These are phyloP conservation scores for Pycnomerus fuliginosus DNA, from an alignment of 2,888 invertebrate species.

Conservation along the genomic window DNA sequence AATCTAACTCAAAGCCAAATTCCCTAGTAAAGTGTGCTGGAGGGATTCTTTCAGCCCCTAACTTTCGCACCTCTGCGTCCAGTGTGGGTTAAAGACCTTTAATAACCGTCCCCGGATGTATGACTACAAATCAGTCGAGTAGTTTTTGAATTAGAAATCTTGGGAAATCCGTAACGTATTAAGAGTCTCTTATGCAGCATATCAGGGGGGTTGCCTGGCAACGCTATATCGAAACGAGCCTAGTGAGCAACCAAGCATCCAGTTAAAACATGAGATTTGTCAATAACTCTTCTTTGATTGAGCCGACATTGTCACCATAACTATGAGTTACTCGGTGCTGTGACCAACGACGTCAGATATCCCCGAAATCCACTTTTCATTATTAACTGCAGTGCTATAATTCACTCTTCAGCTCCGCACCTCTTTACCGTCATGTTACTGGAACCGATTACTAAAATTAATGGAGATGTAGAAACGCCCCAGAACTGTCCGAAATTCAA, in stretches of 20 bases:
- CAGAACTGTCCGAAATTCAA: constrained; percentile 18
- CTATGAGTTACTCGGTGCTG: constrained; percentile 4
- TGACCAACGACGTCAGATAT: constrained; percentile 6
- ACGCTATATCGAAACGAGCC: constrained; percentile 31
- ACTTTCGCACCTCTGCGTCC: too few species aligned
- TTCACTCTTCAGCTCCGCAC: constrained; percentile 15
- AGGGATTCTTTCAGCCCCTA: too few species aligned
- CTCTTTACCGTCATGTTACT: constrained; percentile 15
- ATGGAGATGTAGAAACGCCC: constrained; percentile 25
- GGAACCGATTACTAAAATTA: constrained; percentile 23
- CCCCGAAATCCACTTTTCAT: constrained; percentile 3
- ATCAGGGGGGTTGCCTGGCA: constrained; percentile 43
- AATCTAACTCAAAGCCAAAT: too few species aligned
- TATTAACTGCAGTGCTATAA: constrained; percentile 6
- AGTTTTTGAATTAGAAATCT: constrained; percentile 42
- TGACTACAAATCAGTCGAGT: constrained; percentile 33
- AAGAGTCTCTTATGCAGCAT: constrained; percentile 37
- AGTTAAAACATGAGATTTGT: constrained; percentile 37
- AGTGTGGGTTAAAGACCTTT: neutral
- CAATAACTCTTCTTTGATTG: constrained; percentile 28
- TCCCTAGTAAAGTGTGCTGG: too few species aligned
- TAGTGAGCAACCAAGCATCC: constrained; percentile 33
- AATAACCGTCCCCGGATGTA: constrained; percentile 23
- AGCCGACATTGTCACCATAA: constrained; percentile 17
- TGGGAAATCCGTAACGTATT: constrained; percentile 40